Evolutionary conservation across 1,140 invertebrate species (phyloP).

Genomic region (Xylocopa sonorina): DNA sequence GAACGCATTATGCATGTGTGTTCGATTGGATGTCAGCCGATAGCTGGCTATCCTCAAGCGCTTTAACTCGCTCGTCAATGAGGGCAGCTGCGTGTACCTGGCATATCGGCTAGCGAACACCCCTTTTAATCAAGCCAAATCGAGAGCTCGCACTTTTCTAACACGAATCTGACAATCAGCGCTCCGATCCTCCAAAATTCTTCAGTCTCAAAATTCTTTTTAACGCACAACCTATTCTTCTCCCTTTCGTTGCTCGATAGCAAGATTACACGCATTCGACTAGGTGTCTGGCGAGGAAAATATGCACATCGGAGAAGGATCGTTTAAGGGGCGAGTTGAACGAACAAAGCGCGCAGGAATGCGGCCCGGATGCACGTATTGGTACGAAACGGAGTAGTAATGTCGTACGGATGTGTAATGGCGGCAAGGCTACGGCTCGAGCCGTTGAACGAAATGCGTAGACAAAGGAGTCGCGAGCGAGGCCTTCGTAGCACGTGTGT

Average conservation of each 20-base stretch:
- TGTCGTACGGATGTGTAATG: constrained; percentile 35
- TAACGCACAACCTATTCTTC: no score
- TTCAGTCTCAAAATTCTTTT: no score
- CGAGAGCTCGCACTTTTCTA: no score
- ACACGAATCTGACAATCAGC: no score
- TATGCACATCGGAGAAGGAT: background rate
- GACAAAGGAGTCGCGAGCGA: constrained; percentile 62
- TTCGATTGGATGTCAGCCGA: constrained; percentile 45
- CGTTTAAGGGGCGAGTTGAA: background rate
- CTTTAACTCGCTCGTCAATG: constrained; percentile 22
- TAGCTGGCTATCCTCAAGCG: constrained; percentile 38
- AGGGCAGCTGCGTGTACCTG: constrained; percentile 1
- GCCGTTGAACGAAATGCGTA: constrained; percentile 63
- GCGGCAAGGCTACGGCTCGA: constrained; percentile 43
- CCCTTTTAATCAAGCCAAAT: background rate
- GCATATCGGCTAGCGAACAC: background rate
- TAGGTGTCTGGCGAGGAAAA: background rate
- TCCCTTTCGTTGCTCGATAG: no score
- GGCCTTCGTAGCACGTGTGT: constrained; percentile 65
- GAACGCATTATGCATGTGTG: constrained; percentile 48
- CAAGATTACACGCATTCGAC: no score
- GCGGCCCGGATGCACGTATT: background rate
- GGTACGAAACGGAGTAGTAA: constrained; percentile 15
- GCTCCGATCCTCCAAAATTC: no score
- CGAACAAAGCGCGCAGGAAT: constrained; percentile 13